Evolutionary conservation across 2,888 invertebrate genomes (phyloP).

Genomic region (Periphyllus acericola): DNA sequence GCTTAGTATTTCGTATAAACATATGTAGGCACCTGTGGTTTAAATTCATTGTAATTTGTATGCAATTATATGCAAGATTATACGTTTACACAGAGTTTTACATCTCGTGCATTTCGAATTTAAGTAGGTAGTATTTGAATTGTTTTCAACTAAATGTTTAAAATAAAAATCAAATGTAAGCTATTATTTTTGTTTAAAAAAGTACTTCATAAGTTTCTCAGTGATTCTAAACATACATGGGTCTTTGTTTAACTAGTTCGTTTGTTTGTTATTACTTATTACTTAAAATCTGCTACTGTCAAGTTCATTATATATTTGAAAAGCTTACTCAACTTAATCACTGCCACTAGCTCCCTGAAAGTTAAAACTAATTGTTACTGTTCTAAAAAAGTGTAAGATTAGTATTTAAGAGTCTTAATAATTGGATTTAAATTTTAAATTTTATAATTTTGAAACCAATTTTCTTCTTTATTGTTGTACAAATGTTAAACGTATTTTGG

Average conservation of each 20-base stretch:
- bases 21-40: background rate
- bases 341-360: background rate
- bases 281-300: conserved; percentile 35
- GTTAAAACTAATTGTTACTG: conserved; percentile 31
- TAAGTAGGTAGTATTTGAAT: background rate
- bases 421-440: background rate
- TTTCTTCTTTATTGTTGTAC: background rate
- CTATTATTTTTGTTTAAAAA: conserved; percentile 4
- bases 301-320: background rate
- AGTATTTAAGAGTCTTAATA: background rate
- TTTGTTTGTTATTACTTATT: conserved; percentile 36
- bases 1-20: background rate
- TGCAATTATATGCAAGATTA: too few species aligned
- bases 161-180: background rate
- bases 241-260: conserved; percentile 8
- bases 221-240: background rate
- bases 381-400: background rate
- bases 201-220: background rate
- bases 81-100: too few species aligned
- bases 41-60: background rate
- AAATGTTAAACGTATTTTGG: background rate
- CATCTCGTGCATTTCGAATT: too few species aligned
- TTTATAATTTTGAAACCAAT: background rate
- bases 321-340: conserved; percentile 35
- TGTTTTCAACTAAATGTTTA: background rate